Conservation (phyloP, 2,888 invertebrate species). For the Standfussiana lucernea region DNA sequence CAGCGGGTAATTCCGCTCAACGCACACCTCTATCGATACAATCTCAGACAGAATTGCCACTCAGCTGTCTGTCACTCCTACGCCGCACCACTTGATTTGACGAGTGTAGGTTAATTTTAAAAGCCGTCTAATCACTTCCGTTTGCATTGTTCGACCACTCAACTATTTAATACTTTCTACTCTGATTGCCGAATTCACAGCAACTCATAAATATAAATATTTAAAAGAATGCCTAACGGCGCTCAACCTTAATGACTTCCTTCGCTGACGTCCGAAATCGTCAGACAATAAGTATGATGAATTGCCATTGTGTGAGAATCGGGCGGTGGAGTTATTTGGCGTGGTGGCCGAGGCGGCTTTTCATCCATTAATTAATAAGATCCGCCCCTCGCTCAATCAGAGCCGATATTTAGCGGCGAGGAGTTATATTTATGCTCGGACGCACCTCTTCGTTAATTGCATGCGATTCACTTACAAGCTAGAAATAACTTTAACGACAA, state of each 20-base stretch:
- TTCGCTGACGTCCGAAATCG: slow-evolving; percentile 88
- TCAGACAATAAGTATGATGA: slow-evolving; percentile 89
- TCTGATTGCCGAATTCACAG: slow-evolving; percentile 78
- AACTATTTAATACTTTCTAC: slow-evolving; percentile 71
- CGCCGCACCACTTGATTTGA: slow-evolving; percentile 71
- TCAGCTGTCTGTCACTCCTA: slow-evolving; percentile 76
- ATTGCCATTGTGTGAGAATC: slow-evolving; percentile 88
- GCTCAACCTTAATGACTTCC: slow-evolving; percentile 85
- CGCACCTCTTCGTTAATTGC: slow-evolving; percentile 87
- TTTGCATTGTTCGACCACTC: slow-evolving; percentile 69
- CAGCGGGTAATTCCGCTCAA: slow-evolving; percentile 76
- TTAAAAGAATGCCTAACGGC: slow-evolving; percentile 81
- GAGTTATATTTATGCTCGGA: slow-evolving; percentile 84
- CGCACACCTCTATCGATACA: slow-evolving; percentile 79
- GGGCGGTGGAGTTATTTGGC: slow-evolving; percentile 81
- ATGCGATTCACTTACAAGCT: slow-evolving; percentile 84
- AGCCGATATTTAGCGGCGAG: slow-evolving; percentile 83
- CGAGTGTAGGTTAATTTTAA: slow-evolving; percentile 74
- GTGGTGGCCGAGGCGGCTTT: slow-evolving; percentile 84
- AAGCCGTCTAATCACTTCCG: slow-evolving; percentile 75
- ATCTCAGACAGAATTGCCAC: slow-evolving; percentile 82
- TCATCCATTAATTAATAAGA: slow-evolving; percentile 88
- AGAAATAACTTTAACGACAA: slow-evolving; percentile 82
- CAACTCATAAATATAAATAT: slow-evolving; percentile 77
- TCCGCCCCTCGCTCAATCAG: slow-evolving; percentile 88